Conservation (phyloP, 2,797 vertebrate genomes). For the Poecile montanus region DNA sequence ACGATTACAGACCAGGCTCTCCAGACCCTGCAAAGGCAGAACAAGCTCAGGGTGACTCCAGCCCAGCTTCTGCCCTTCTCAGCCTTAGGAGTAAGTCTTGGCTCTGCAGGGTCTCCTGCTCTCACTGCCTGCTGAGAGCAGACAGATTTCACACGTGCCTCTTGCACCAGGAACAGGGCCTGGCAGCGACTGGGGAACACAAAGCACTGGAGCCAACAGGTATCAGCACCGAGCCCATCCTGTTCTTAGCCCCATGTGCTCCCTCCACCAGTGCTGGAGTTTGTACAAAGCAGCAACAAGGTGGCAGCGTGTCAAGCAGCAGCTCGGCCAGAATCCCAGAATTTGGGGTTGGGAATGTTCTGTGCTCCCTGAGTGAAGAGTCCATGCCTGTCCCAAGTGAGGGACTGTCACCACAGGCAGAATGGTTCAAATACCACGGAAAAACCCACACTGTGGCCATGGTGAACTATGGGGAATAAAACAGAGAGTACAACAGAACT, state of each 20-base stretch:
- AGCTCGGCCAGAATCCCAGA: not conserved
- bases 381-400: fast-evolving
- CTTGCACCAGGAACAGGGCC: fast-evolving
- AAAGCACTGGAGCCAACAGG: fast-evolving
- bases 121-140: not conserved
- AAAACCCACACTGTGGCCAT: fast-evolving
- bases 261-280: not conserved
- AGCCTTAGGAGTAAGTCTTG: fast-evolving
- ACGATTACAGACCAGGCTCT: fast-evolving
- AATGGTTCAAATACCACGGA: not conserved
- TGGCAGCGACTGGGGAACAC: fast-evolving
- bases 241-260: fast-evolving
- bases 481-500: too few relatives aligned
- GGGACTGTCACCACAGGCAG: not conserved
- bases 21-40: fast-evolving
- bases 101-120: fast-evolving
- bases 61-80: not conserved
- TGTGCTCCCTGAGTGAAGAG: fast-evolving
- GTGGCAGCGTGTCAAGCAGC: fast-evolving
- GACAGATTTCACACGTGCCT: fast-evolving
- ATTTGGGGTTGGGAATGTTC: not conserved
- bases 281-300: fast-evolving
- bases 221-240: not conserved
- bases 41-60: not conserved
- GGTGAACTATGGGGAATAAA: not conserved